phyloP scores from a whole-genome alignment of 1,140 invertebrate species.

The Conus betulinus region DNA sequence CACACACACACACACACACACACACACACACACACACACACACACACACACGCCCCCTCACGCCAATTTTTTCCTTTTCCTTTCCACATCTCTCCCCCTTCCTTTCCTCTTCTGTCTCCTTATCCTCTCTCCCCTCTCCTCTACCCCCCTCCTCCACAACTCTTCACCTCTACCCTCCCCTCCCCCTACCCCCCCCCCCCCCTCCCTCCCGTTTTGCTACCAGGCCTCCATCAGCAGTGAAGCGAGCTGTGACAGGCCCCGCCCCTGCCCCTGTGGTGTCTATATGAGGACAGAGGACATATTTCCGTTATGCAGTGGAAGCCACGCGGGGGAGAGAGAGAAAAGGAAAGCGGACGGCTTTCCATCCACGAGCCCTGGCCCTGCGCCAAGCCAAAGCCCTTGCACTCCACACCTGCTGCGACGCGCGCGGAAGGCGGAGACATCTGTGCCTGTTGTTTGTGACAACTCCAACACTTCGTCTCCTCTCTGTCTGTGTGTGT shows the following conservation, averaged over 20 bases:
- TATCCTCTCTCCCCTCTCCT: too few species aligned
- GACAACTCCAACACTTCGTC: too few species aligned
- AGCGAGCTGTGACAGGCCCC: constrained; percentile 24
- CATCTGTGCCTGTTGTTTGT: background rate
- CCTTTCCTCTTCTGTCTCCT: background rate
- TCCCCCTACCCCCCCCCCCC: background rate
- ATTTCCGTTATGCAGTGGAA: constrained; percentile 15
- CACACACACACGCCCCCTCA: background rate
- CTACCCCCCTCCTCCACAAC: background rate
- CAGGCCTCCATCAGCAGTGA: constrained; percentile 11
- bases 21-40: background rate
- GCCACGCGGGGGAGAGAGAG: background rate
- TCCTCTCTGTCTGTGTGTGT: too few species aligned
- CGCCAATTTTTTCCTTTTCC: background rate
- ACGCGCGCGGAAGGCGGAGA: background rate
- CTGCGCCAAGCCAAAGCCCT: background rate
- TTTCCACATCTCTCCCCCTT: background rate
- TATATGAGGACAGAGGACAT: constrained; percentile 20
- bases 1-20: background rate
- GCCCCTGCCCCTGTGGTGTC: background rate
- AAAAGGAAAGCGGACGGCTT: background rate
- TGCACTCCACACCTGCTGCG: background rate
- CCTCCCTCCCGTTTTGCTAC: background rate
- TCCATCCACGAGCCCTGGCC: background rate
- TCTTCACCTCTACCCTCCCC: background rate